Percentiles rank a stretch among this genome's conserved stretches.
phyloP scores from a whole-genome alignment of 2,888 invertebrate species.

The Clunio marinus region DNA sequence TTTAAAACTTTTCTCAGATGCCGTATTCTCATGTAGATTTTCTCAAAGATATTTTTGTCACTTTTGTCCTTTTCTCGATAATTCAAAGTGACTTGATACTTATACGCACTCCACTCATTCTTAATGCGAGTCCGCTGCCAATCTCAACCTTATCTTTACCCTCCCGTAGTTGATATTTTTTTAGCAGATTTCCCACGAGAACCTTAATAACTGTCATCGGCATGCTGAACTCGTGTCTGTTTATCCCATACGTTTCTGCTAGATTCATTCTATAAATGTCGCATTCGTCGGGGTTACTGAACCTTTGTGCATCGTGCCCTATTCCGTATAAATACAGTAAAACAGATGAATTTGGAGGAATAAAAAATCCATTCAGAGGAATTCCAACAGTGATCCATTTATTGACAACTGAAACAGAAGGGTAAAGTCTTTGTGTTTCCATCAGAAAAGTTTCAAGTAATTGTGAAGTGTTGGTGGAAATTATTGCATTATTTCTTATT shows the following conservation, averaged over 20 bases:
- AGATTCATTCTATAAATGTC: not conserved
- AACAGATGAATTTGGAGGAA: conserved; percentile 7
- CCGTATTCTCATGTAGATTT: too few relatives aligned
- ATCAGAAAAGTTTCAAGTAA: not conserved
- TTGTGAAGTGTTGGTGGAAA: not conserved
- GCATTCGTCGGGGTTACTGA: not conserved
- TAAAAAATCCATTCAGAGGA: conserved; percentile 12
- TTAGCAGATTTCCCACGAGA: not conserved
- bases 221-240: not conserved
- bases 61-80: too few relatives aligned
- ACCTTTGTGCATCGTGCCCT: not conserved
- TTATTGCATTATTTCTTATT: not conserved
- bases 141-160: not conserved
- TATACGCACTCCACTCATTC: not conserved
- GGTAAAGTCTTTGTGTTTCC: not conserved
- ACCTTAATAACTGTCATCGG: conserved; percentile 3
- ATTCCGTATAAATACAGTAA: not conserved
- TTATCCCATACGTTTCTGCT: not conserved
- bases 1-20: too few relatives aligned
- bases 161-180: not conserved
- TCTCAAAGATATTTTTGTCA: too few relatives aligned
- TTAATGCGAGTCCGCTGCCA: not conserved
- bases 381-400: not conserved
- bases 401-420: not conserved
- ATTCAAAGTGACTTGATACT: not conserved